Conservation (phyloP, 2,888 invertebrate genomes). For the Lagria hirta region DNA sequence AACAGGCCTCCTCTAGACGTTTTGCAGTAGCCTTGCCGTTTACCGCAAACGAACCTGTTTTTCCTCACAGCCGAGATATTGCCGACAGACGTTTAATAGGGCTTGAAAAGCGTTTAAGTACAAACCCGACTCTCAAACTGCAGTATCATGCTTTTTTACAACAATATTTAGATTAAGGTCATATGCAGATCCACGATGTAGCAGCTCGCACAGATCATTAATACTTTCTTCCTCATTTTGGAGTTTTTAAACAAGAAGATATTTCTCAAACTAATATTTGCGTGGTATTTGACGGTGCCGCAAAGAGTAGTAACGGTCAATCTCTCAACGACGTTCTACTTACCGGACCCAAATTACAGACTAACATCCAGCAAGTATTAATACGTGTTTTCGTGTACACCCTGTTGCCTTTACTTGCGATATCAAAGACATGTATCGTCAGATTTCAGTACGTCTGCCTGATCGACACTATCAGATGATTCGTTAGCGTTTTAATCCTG, state of each 20-base stretch:
- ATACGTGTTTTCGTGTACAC: slow-evolving; percentile 13
- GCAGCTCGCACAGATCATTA: not conserved
- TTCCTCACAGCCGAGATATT: too few species aligned
- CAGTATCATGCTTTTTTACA: slow-evolving; percentile 7
- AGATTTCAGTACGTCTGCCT: slow-evolving; percentile 16
- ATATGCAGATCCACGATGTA: slow-evolving; percentile 10
- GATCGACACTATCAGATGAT: slow-evolving; percentile 19
- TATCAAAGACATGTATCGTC: slow-evolving; percentile 27
- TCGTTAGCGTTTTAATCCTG: slow-evolving; percentile 12
- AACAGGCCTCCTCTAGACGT: too few species aligned
- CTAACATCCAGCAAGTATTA: slow-evolving; percentile 5
- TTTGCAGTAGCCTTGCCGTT: too few species aligned
- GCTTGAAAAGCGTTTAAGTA: not conserved
- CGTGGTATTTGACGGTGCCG: slow-evolving; percentile 11
- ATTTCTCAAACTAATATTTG: slow-evolving; percentile 7
- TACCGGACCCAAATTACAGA: slow-evolving; percentile 17
- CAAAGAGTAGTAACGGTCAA: slow-evolving; percentile 1
- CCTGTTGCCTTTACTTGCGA: slow-evolving; percentile 9
- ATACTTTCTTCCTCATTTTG: slow-evolving; percentile 23
- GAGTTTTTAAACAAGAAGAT: slow-evolving; percentile 6
- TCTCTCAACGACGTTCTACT: slow-evolving; percentile 20
- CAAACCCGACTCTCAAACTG: not conserved
- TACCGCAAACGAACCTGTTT: too few species aligned
- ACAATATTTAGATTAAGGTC: slow-evolving; percentile 17
- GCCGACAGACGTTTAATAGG: not conserved